Evolutionary conservation across 2,888 invertebrate species (phyloP), one percentile per base, ranked within the genome.

Genomic region (Liposcelis brunnea): DNA sequence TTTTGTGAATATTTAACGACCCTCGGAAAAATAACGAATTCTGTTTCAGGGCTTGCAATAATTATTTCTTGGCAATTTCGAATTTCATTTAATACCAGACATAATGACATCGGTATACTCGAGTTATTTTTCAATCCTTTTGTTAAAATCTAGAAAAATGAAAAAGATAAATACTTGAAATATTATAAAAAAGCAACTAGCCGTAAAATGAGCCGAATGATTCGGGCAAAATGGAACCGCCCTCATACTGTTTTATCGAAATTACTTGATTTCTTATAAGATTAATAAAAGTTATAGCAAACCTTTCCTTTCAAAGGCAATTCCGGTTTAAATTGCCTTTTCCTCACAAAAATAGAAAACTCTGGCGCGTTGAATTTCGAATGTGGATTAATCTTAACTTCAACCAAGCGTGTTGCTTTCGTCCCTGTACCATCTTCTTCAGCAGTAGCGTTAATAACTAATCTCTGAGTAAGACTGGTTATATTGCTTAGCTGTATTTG

Each of bases 251-350:
- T n/a, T n/a, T n/a, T n/a, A n/a, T n/a, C n/a, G n/a, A n/a, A n/a
- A n/a, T n/a, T n/a, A n/a, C n/a, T n/a, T n/a, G n/a, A n/a, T n/a
- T n/a, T n/a, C n/a, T n/a, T n/a, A n/a, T n/a, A n/a, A n/a, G n/a
- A n/a, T n/a, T n/a, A n/a, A n/a, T n/a, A 19, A 18, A 26, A 48
- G 11, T 34, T 16, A 11, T 12, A 11, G 1, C 6, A 45, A 55
- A 77, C 73, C 65, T 74, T 76, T 43, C 78, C 68, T 52, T 73
- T 72, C 52, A 77, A 80, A 0, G 81, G 79, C 14, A 84, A 61
- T n/a, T 77, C 77, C 0, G 78, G 75, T 45, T 78, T 76, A 53
- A 78, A 76, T 47, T 74, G 71, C 10, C 69, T 26, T 26, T 26
- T 65, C 6, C 69, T 63, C 8, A 70, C 69, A 36, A 72, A 71